phyloP scores from a whole-genome alignment of 2,113 vertebrate genomes.

The Myotis davidii region DNA sequence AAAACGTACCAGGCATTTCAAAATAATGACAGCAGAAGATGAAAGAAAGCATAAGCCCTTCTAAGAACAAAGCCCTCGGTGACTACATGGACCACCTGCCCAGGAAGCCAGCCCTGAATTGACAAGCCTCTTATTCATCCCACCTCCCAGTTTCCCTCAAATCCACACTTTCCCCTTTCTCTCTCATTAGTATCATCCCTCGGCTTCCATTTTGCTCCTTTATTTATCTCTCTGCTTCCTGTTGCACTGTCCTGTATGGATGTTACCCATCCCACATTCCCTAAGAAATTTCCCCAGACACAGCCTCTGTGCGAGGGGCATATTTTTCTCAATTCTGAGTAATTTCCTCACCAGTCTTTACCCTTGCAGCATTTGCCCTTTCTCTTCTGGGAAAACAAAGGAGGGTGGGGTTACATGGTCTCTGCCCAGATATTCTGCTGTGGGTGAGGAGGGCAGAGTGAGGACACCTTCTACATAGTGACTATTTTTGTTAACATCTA shows the following conservation, averaged over 20 bases:
- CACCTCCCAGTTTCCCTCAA: rapidly evolving
- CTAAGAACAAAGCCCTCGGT: not conserved
- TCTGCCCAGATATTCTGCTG: not conserved
- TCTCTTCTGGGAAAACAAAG: not conserved
- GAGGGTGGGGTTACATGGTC: not conserved
- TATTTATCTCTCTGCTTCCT: not conserved
- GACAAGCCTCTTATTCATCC: rapidly evolving
- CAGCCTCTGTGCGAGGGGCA: not conserved
- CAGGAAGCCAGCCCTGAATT: not conserved
- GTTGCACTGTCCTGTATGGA: too few relatives aligned
- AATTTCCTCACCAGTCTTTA: not conserved
- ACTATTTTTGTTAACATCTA: not conserved
- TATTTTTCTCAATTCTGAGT: not conserved
- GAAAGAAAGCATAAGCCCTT: not conserved
- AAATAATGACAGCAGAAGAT: not conserved
- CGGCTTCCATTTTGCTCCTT: not conserved
- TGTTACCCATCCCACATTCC: rapidly evolving
- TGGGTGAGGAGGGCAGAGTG: not conserved
- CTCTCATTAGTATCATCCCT: too few relatives aligned
- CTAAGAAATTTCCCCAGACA: not conserved
- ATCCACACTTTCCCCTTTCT: not conserved
- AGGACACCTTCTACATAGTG: not conserved
- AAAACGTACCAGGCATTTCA: not conserved
- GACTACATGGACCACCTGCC: rapidly evolving
- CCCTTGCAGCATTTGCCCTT: not conserved